Evolutionary conservation across 2,113 vertebrate species (phyloP).

Genomic region (Brienomyrus longianalis): DNA sequence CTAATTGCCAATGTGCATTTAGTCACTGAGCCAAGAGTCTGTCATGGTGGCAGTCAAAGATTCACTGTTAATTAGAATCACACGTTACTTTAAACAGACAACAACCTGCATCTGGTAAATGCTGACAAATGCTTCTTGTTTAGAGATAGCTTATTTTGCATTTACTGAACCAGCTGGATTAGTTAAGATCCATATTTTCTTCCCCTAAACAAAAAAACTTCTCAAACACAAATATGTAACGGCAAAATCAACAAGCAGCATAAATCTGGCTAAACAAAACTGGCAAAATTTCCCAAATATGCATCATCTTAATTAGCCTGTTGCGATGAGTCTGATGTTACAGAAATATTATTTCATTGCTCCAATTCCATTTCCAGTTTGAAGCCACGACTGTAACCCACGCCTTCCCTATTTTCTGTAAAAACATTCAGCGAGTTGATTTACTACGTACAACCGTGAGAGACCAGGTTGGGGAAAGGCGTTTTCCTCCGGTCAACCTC

Average conservation of each 20-base stretch:
- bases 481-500: neutral
- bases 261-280: slow-evolving; percentile 3
- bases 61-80: neutral
- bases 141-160: neutral
- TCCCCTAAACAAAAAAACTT: neutral
- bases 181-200: neutral
- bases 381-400: neutral
- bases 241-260: neutral
- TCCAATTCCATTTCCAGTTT: neutral
- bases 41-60: neutral
- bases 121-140: neutral
- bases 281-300: neutral
- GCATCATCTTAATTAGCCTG: neutral
- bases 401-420: slow-evolving; percentile 6
- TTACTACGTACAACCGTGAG: neutral
- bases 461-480: neutral
- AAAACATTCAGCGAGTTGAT: slow-evolving; percentile 5
- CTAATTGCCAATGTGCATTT: neutral
- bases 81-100: neutral
- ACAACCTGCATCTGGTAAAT: neutral
- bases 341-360: neutral
- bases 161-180: neutral
- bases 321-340: neutral
- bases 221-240: neutral
- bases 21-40: neutral